Evolutionary conservation across 2,113 vertebrate species (phyloP).

Genomic region (Aldabrachelys gigantea): DNA sequence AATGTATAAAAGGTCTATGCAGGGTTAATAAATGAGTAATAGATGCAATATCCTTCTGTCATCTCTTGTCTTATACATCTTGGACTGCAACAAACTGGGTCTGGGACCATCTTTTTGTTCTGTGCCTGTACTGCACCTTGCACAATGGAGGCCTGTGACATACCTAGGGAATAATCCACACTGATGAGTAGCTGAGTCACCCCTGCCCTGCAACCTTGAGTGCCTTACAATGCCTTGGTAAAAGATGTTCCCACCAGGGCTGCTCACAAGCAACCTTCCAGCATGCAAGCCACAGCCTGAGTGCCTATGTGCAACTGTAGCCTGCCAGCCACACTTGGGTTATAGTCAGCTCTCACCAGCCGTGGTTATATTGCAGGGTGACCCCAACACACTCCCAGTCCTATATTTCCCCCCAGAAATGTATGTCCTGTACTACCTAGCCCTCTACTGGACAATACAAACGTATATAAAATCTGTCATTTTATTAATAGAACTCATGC

Average conservation of each 20-base stretch:
- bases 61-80: background rate
- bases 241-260: no score
- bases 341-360: background rate
- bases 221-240: background rate
- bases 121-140: background rate
- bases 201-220: no score
- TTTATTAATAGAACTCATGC: no score
- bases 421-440: no score
- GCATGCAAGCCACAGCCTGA: background rate
- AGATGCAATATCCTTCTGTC: rapidly evolving
- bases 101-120: background rate
- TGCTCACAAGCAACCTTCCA: background rate
- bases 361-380: no score
- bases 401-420: no score
- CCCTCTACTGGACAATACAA: no score
- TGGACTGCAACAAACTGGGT: background rate
- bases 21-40: background rate
- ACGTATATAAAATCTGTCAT: no score
- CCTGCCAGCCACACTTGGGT: background rate
- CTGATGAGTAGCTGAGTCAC: no score
- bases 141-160: background rate
- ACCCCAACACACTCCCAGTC: no score
- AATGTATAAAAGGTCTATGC: background rate
- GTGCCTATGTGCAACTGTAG: background rate
- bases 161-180: no score